phyloP scores from a whole-genome alignment of 2,113 vertebrate species.

The Cettia cetti region DNA sequence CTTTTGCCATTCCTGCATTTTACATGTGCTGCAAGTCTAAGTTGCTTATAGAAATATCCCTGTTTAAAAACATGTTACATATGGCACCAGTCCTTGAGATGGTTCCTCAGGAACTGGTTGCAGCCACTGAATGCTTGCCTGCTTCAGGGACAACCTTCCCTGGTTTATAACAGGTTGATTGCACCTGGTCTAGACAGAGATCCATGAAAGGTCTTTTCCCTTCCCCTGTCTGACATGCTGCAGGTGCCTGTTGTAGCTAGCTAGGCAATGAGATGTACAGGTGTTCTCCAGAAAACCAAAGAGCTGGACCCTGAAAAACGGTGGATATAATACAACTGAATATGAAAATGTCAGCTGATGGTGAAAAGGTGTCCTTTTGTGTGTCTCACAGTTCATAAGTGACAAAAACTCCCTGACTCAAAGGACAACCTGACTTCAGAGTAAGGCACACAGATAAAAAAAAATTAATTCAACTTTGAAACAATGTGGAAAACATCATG shows the following conservation, averaged over 20 bases:
- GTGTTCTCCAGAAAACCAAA: not conserved
- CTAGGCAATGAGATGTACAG: not conserved
- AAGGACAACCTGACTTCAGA: not conserved
- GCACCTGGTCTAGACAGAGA: not conserved
- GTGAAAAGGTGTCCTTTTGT: not conserved
- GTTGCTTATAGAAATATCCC: not conserved
- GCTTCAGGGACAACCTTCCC: not conserved
- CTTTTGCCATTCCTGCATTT: not conserved
- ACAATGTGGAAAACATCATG: not conserved
- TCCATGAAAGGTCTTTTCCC: not conserved
- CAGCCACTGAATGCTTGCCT: not conserved
- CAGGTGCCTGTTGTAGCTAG: not conserved
- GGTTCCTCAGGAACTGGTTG: not conserved
- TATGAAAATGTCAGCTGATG: not conserved
- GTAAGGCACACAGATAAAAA: not conserved
- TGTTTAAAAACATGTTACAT: not conserved
- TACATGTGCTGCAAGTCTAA: not conserved
- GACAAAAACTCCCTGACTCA: not conserved
- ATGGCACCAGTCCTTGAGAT: not conserved
- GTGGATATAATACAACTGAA: not conserved
- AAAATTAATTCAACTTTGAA: not conserved
- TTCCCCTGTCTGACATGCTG: not conserved
- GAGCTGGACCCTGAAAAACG: not conserved
- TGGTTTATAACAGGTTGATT: not conserved
- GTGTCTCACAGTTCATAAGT: not conserved